A percentile compares a stretch with the other conserved stretches of the same genome.
These are phyloP conservation scores for Orussus abietinus DNA, from an alignment of 1,140 invertebrate genomes.

Conservation along the genomic window DNA sequence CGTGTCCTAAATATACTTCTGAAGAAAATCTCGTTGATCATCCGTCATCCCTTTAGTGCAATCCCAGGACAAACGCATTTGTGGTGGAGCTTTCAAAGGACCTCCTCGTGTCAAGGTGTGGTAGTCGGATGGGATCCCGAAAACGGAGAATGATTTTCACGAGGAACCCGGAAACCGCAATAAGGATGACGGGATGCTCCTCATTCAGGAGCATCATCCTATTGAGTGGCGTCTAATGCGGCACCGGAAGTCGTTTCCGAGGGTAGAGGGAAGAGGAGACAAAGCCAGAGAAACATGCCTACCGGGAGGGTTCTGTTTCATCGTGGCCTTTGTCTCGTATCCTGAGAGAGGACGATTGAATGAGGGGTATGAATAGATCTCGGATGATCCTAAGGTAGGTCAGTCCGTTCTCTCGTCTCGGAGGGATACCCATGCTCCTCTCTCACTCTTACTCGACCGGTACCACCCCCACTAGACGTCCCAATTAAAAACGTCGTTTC, in stretches of 20 bases:
- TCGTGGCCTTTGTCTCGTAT: constrained; percentile 52
- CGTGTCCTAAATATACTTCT: no score
- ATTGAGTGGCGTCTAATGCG: constrained; percentile 37
- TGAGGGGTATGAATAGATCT: constrained; percentile 50
- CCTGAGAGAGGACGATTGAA: constrained; percentile 48
- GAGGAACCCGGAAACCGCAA: constrained; percentile 33
- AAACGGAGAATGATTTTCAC: no score
- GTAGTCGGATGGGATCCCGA: no score
- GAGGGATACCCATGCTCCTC: constrained; percentile 27
- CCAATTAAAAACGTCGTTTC: no score
- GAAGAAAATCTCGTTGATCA: no score
- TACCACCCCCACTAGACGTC: constrained; percentile 12
- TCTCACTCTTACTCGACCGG: constrained; percentile 5
- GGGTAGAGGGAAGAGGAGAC: no score
- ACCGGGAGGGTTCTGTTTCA: constrained; percentile 49
- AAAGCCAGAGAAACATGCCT: constrained; percentile 45
- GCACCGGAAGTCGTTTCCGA: constrained; percentile 53
- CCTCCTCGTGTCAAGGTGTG: no score
- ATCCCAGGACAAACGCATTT: no score
- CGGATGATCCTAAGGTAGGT: constrained; percentile 55
- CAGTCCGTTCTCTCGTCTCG: constrained; percentile 46
- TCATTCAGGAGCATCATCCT: constrained; percentile 47
- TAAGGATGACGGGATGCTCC: constrained; percentile 42
- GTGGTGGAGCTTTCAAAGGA: no score
- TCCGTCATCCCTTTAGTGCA: no score